Evolutionary conservation across 1,140 invertebrate genomes (phyloP).

Genomic region (Oncopodura yosiiana): DNA sequence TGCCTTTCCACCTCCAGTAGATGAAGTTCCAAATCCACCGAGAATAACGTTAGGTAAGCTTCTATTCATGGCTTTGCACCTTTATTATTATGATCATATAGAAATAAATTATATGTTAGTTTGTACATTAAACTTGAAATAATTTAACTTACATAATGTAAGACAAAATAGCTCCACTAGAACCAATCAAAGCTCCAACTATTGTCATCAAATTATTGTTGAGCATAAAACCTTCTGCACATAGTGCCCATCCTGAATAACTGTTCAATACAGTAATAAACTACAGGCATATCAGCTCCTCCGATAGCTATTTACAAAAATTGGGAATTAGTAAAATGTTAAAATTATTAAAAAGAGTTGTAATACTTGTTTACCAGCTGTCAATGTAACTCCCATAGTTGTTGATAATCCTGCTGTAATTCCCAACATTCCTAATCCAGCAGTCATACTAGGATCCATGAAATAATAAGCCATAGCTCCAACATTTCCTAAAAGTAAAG

Average conservation of each 20-base stretch:
- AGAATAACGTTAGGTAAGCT: slow-evolving; percentile 80
- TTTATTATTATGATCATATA: slow-evolving; percentile 1
- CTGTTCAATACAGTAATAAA: slow-evolving; percentile 85
- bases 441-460: slow-evolving; percentile 51
- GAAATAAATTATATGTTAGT: not conserved
- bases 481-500: slow-evolving; percentile 54
- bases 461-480: slow-evolving; percentile 62
- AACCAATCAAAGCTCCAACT: slow-evolving; percentile 81
- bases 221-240: slow-evolving; percentile 86
- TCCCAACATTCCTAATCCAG: slow-evolving; percentile 57
- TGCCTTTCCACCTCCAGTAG: slow-evolving; percentile 56
- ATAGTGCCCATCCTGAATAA: slow-evolving; percentile 71
- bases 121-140: not conserved
- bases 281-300: slow-evolving; percentile 87
- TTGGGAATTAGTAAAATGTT: not conserved
- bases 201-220: slow-evolving; percentile 88
- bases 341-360: slow-evolving; percentile 11
- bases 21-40: slow-evolving; percentile 72
- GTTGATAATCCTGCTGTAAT: slow-evolving; percentile 61
- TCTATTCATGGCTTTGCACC: slow-evolving; percentile 83
- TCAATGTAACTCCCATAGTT: slow-evolving; percentile 65
- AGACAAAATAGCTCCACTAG: slow-evolving; percentile 76
- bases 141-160: slow-evolving; percentile 83
- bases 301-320: slow-evolving; percentile 15
- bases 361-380: slow-evolving; percentile 42